These are phyloP conservation scores for Smutsia gigantea DNA, from an alignment of 2,797 vertebrate genomes.

Conservation along the genomic window DNA sequence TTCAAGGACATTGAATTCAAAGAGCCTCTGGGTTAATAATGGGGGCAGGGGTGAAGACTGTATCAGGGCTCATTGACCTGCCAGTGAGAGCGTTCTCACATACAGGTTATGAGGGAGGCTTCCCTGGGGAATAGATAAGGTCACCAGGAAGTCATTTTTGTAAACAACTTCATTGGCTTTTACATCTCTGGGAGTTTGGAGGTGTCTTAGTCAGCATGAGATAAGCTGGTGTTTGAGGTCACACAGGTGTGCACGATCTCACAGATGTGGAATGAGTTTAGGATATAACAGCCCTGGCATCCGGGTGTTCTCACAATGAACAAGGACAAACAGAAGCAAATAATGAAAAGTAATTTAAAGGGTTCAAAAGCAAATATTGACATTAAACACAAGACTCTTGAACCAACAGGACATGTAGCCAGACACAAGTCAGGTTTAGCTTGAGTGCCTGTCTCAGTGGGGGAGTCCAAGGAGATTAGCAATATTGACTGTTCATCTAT, in stretches of 20 bases:
- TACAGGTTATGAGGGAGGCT: conserved; percentile 46
- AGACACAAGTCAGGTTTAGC: not conserved
- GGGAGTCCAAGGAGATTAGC: not conserved
- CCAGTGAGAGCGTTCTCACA: not conserved
- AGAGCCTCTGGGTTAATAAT: not conserved
- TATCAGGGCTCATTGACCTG: accelerated
- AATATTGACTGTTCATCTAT: not conserved
- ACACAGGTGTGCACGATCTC: conserved; percentile 92
- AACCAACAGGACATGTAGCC: not conserved
- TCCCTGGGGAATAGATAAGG: not conserved
- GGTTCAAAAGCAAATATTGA: conserved; percentile 72
- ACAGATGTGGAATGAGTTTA: conserved; percentile 50
- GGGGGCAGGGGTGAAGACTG: not conserved
- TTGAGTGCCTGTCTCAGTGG: accelerated
- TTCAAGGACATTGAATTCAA: not conserved
- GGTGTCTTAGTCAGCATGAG: not conserved
- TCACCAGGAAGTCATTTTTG: not conserved
- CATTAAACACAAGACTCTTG: conserved; percentile 71
- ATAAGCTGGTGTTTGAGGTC: conserved; percentile 77
- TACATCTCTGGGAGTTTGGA: not conserved
- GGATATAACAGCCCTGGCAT: not conserved
- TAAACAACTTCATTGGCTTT: not conserved
- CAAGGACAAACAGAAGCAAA: conserved; percentile 88
- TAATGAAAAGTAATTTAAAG: conserved; percentile 59
- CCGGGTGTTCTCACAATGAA: conserved; percentile 70